These are phyloP conservation scores for Pachypeltis micranthus DNA, from an alignment of 1,140 invertebrate genomes.

Conservation along the genomic window DNA sequence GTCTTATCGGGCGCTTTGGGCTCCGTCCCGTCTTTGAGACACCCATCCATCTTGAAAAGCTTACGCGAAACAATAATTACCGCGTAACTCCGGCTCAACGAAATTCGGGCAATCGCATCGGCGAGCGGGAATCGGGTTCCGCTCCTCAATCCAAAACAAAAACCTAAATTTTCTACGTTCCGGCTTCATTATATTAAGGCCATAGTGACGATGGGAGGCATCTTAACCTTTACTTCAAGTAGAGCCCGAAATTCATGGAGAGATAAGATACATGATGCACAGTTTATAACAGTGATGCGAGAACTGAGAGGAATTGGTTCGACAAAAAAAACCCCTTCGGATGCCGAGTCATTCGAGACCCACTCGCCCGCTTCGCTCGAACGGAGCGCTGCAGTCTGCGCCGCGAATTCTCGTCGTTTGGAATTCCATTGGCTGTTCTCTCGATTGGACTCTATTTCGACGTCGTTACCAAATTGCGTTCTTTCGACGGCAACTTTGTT, in stretches of 20 bases:
- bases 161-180: neutral
- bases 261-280: constrained; percentile 7
- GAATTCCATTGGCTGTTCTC: no score
- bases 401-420: no score
- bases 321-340: no score
- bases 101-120: neutral
- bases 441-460: no score
- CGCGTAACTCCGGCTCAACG: neutral
- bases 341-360: no score
- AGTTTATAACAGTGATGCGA: neutral
- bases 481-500: no score
- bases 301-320: no score
- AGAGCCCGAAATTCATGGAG: neutral
- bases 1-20: constrained; percentile 47
- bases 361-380: no score
- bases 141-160: constrained; percentile 3
- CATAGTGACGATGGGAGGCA: neutral
- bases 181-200: constrained; percentile 1
- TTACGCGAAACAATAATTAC: constrained; percentile 13
- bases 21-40: constrained; percentile 55
- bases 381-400: no score
- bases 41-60: constrained; percentile 50
- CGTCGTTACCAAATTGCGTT: no score
- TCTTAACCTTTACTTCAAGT: neutral
- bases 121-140: neutral